phyloP scores from a whole-genome alignment of 2,113 vertebrate genomes.

The Narcine bancroftii region DNA sequence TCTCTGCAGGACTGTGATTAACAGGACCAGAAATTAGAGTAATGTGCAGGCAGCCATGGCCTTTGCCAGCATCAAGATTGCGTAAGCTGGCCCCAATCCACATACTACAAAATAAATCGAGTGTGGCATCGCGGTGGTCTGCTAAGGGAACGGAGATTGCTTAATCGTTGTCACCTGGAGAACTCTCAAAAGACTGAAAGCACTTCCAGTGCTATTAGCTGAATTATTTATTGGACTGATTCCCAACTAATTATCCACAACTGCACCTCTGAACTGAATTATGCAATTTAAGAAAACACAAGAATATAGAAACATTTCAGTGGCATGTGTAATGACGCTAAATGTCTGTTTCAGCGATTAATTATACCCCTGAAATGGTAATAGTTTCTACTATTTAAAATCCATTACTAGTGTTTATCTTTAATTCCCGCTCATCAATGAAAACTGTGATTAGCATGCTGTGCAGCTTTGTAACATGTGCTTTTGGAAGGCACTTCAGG shows the following conservation, averaged over 20 bases:
- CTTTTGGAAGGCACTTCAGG: neutral
- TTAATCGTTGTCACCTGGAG: neutral
- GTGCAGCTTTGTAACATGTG: neutral
- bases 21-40: neutral
- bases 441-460: slow-evolving; percentile 40
- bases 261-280: neutral
- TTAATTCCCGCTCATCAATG: slow-evolving; percentile 49
- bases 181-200: neutral
- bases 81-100: neutral
- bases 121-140: neutral
- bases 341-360: slow-evolving; percentile 46
- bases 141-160: neutral
- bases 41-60: neutral
- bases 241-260: neutral
- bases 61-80: neutral
- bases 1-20: neutral
- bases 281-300: neutral
- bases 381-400: slow-evolving; percentile 48
- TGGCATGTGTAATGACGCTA: slow-evolving; percentile 8
- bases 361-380: slow-evolving; percentile 50
- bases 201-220: neutral
- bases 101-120: neutral
- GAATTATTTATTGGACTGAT: neutral
- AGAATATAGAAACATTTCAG: neutral
- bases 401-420: slow-evolving; percentile 46